Percentiles rank a stretch among this genome's conserved stretches.
Conservation (phyloP, 1,140 invertebrate genomes). For the Medauroidea extradentata region DNA sequence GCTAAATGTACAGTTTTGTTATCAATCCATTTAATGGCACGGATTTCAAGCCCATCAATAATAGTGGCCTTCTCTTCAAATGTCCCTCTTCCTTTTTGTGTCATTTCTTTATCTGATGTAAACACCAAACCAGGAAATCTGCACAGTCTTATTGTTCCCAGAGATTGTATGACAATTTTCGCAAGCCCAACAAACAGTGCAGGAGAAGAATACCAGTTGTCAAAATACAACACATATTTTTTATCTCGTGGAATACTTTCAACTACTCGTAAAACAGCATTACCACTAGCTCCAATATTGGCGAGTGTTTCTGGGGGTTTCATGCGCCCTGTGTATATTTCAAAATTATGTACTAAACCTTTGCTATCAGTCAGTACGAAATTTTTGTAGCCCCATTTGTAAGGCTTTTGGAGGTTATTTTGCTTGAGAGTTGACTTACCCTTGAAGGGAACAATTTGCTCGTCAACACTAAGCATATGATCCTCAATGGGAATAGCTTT, state of each 20-base stretch:
- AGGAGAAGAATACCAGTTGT: slow-evolving; percentile 28
- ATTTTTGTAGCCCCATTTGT: slow-evolving; percentile 46
- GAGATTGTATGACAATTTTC: slow-evolving; percentile 26
- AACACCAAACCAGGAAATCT: slow-evolving; percentile 33
- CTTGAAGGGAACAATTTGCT: slow-evolving; percentile 42
- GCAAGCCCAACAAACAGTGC: slow-evolving; percentile 9
- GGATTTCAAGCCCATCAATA: background rate
- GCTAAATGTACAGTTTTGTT: background rate
- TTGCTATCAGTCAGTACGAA: slow-evolving; percentile 34
- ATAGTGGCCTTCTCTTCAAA: background rate
- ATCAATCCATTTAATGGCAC: background rate
- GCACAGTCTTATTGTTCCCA: slow-evolving; percentile 40
- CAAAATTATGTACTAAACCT: slow-evolving; percentile 42
- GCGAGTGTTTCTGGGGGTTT: slow-evolving; percentile 6
- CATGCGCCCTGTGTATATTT: slow-evolving; percentile 37
- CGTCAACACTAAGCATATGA: background rate
- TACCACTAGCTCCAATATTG: slow-evolving; percentile 24
- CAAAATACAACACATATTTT: slow-evolving; percentile 17
- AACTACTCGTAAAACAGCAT: slow-evolving; percentile 23
- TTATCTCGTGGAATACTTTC: background rate
- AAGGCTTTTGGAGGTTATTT: slow-evolving; percentile 41
- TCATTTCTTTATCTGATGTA: slow-evolving; percentile 7
- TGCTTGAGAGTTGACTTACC: slow-evolving; percentile 40
- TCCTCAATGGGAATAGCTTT: background rate
- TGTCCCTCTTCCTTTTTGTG: background rate